Conservation (phyloP, 2,888 invertebrate species). For the Caenorhabditis sp. region DNA sequence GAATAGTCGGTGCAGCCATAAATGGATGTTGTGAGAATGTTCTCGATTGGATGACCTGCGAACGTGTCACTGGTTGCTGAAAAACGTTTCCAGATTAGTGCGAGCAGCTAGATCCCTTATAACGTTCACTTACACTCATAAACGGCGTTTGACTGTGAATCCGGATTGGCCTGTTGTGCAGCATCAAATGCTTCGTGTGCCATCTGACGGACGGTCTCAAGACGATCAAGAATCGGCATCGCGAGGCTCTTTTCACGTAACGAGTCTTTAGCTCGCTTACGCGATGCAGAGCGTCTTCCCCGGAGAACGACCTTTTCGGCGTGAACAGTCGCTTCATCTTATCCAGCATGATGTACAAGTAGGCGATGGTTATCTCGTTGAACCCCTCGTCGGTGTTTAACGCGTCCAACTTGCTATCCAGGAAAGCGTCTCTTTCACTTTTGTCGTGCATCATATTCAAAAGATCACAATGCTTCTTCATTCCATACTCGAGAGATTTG, state of each 20-base stretch:
- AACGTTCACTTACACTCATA: constrained; percentile 43
- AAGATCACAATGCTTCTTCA: constrained; percentile 52
- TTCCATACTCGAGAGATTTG: constrained; percentile 52
- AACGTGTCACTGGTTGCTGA: constrained; percentile 44
- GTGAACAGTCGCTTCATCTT: constrained; percentile 28
- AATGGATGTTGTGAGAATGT: constrained; percentile 20
- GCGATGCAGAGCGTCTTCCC: constrained; percentile 2
- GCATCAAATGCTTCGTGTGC: constrained; percentile 43
- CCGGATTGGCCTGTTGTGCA: constrained; percentile 2
- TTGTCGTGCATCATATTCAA: constrained; percentile 41
- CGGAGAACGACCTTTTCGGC: constrained; percentile 18
- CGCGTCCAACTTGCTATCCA: constrained; percentile 18
- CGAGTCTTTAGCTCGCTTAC: constrained; percentile 24
- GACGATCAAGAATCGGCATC: constrained; percentile 22
- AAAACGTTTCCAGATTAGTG: background rate
- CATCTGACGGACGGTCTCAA: constrained; percentile 37
- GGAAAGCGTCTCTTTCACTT: constrained; percentile 33
- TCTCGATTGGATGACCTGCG: constrained; percentile 14
- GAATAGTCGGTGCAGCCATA: constrained; percentile 45
- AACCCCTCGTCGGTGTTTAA: constrained; percentile 37
- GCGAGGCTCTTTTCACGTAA: constrained; percentile 17
- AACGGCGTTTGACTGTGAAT: constrained; percentile 46
- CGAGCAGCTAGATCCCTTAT: background rate
- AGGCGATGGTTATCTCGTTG: constrained; percentile 38
- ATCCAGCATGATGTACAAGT: constrained; percentile 44